These are phyloP conservation scores for Ctenopoma multispine DNA, from an alignment of 2,797 vertebrate species.

Conservation along the genomic window DNA sequence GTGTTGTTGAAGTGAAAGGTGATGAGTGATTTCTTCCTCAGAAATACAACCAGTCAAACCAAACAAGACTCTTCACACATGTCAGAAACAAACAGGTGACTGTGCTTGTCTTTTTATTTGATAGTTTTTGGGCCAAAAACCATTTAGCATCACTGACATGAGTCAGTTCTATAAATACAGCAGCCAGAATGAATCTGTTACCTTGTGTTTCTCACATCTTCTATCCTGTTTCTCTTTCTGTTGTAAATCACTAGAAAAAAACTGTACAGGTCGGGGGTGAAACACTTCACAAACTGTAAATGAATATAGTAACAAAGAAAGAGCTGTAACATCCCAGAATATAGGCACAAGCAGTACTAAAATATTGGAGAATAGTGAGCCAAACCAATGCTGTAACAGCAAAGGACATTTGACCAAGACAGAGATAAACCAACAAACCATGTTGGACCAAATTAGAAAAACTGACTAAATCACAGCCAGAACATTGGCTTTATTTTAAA, in stretches of 20 bases:
- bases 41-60: not conserved
- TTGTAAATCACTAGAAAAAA: too few species aligned
- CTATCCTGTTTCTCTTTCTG: not conserved
- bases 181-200: not conserved
- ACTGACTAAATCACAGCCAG: too few species aligned
- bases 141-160: not conserved
- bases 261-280: too few species aligned
- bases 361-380: not conserved
- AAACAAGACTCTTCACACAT: not conserved
- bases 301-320: too few species aligned
- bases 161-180: conserved; percentile 7
- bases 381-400: not conserved
- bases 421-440: too few species aligned
- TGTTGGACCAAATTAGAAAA: too few species aligned
- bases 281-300: not conserved
- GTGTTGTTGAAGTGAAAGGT: conserved; percentile 3
- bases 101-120: not conserved
- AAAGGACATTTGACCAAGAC: too few species aligned
- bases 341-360: not conserved
- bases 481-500: too few species aligned
- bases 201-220: not conserved
- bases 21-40: conserved; percentile 8
- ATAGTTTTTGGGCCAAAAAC: not conserved
- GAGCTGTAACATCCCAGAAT: not conserved
- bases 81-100: not conserved